Conservation (phyloP, 2,113 vertebrate genomes). For the Lonchura striata region DNA sequence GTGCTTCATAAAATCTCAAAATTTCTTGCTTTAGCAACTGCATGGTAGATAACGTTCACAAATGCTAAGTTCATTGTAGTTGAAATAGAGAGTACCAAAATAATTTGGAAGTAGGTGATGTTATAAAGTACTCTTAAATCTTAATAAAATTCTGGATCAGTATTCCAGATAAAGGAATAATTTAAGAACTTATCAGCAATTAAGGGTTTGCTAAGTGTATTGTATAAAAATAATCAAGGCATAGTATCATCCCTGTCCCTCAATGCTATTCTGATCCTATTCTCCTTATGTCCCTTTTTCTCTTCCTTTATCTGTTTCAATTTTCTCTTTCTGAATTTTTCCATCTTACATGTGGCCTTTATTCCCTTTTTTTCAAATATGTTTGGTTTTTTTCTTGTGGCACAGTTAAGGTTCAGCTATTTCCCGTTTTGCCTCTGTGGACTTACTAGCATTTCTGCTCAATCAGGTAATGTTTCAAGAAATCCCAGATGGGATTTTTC, state of each 20-base stretch:
- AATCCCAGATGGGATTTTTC: conserved; percentile 10
- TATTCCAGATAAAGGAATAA: neutral
- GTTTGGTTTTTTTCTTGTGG: neutral
- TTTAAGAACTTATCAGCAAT: conserved; percentile 11
- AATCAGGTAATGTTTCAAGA: neutral
- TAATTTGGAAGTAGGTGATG: neutral
- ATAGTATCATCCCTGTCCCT: neutral
- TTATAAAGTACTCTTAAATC: neutral
- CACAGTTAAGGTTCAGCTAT: neutral
- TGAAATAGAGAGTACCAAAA: neutral
- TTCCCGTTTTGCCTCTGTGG: neutral
- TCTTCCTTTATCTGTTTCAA: neutral
- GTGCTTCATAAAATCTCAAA: neutral
- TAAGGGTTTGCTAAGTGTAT: neutral
- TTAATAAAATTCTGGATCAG: neutral
- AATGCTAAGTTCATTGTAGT: neutral
- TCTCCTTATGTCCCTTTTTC: neutral
- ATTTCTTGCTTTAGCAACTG: neutral
- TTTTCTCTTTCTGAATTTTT: neutral
- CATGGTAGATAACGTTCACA: neutral
- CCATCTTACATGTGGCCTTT: neutral
- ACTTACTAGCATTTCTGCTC: neutral
- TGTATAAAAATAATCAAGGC: neutral
- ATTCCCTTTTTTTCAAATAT: neutral
- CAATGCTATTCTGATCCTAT: neutral